Base-by-base conservation (phyloP, 2,113 vertebrate genomes). In the Rana temporaria region DNA sequence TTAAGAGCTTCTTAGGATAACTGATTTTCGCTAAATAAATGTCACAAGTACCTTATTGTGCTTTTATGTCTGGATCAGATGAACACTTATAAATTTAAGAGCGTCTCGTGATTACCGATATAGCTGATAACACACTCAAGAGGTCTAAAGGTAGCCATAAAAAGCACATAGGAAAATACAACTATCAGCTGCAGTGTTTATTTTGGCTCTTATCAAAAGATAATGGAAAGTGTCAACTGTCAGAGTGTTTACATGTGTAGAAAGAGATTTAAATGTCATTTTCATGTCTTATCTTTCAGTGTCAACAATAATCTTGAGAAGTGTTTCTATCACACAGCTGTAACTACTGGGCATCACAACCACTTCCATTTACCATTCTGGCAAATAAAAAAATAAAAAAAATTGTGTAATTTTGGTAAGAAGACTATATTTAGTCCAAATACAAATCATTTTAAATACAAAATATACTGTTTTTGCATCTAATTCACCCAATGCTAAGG, bases 231-330 rank as follows among this genome's bases (percentile, higher is more conserved):
- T 73, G 70, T 73, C 70, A 57, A 16, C 56, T 73, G 24, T n/a
- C 48, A 6, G 32, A 71, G 17, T 73, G 22, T 53, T 30, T 22
- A 4, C 4, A 30, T 24, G 20, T 56, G 70, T 16, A 30, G 53
- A 56, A 56, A 59, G n/a, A n/a, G 22, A 57, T 73, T 73, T 56
- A 57, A 73, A 53, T 57, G 70, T 57, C 52, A 73, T 73, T 57
- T 73, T 26, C 42, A 73, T 59, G 53, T 73, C 53, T 73, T 26
- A 26, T 57, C 55, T 73, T 26, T 11, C 53, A 57, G 18, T 59
- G 22, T 73, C 26, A 32, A 73, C 60, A 63, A 63, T 63, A 24
- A 63, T 63, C 60, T 63, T 24, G 14, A 24, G 24, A 63, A 63
- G 60, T 63, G 60, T 24, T 20, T 63, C 60, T 24, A 63, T 63